These are phyloP conservation scores for Cydia strobilella DNA, from an alignment of 1,140 invertebrate species.

Conservation along the genomic window DNA sequence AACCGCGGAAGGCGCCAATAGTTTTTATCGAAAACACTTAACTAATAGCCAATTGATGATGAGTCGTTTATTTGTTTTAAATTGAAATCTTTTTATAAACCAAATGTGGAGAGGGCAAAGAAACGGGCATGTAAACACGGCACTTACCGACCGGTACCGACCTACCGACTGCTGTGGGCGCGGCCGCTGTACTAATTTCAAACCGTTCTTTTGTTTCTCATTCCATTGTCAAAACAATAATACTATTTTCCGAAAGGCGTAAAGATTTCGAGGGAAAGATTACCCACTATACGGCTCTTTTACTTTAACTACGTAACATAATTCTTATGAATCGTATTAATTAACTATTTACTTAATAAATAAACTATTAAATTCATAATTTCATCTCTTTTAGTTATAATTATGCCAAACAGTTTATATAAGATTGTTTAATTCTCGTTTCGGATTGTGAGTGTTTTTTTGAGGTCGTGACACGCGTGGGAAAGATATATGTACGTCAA, in stretches of 20 bases:
- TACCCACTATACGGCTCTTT: neutral
- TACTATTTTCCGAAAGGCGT: constrained; percentile 32
- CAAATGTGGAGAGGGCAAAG: neutral
- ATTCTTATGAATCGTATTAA: too few species aligned
- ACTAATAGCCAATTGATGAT: constrained; percentile 30
- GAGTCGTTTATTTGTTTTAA: constrained; percentile 22
- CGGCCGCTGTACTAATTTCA: constrained; percentile 44
- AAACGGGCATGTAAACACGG: constrained; percentile 12
- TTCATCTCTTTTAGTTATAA: neutral
- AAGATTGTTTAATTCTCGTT: neutral
- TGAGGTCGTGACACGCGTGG: constrained; percentile 34
- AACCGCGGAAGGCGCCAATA: constrained; percentile 30
- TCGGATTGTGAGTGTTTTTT: neutral
- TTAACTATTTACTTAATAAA: too few species aligned
- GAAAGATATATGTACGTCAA: constrained; percentile 36
- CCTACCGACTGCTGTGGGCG: constrained; percentile 17
- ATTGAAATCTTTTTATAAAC: neutral
- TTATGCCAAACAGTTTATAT: neutral
- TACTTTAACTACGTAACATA: neutral
- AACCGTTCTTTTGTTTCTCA: constrained; percentile 42
- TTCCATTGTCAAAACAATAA: constrained; percentile 37
- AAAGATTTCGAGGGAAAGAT: constrained; percentile 35
- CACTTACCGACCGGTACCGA: constrained; percentile 1
- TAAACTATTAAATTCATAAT: too few species aligned
- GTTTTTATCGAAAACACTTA: constrained; percentile 30